Percentiles rank a stretch among this genome's conserved stretches.
phyloP scores from a whole-genome alignment of 2,888 invertebrate genomes.

The Epinotia brunnichana region DNA sequence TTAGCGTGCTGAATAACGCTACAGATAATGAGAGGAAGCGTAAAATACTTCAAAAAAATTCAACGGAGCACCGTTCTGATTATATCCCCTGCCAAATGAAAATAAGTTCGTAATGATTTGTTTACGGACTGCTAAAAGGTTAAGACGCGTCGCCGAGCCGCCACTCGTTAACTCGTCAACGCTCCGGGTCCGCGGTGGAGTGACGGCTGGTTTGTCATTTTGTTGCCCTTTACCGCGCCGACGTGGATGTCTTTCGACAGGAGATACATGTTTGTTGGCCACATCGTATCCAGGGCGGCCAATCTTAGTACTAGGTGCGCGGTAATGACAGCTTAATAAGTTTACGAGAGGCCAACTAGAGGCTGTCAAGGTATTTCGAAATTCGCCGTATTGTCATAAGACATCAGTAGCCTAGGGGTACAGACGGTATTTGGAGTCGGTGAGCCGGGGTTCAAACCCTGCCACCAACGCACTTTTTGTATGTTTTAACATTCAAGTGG shows the following conservation, averaged over 20 bases:
- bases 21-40: not conserved
- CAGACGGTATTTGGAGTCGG: too few relatives aligned
- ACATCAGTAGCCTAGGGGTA: too few relatives aligned
- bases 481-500: too few relatives aligned
- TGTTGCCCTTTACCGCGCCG: slow-evolving; percentile 18
- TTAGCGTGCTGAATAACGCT: not conserved
- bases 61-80: not conserved
- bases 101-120: not conserved
- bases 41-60: too few relatives aligned
- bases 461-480: too few relatives aligned
- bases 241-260: slow-evolving; percentile 1
- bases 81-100: not conserved
- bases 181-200: not conserved
- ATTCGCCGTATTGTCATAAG: too few relatives aligned
- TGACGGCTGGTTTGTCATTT: slow-evolving; percentile 11
- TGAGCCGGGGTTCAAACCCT: too few relatives aligned
- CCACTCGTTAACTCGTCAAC: slow-evolving; percentile 24
- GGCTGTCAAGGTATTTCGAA: too few relatives aligned
- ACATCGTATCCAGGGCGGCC: too few relatives aligned
- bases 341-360: too few relatives aligned
- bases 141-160: not conserved
- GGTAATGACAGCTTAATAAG: too few relatives aligned
- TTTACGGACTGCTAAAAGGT: slow-evolving; percentile 11
- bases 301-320: too few relatives aligned
- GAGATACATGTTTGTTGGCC: not conserved